These are phyloP conservation scores for Apteryx owenii DNA, from an alignment of 2,113 vertebrate genomes.

Conservation along the genomic window DNA sequence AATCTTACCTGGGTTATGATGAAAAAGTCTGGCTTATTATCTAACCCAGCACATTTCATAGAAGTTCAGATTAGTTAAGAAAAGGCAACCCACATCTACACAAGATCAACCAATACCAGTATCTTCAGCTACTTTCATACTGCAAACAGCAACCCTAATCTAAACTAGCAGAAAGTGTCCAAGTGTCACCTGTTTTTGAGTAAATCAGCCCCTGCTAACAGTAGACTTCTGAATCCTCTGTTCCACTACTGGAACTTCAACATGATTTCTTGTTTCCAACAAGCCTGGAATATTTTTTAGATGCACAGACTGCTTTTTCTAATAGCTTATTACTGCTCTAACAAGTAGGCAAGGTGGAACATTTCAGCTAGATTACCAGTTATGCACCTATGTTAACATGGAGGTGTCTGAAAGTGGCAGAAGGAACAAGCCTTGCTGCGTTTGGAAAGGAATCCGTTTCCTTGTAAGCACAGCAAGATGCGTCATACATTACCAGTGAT, in stretches of 20 bases:
- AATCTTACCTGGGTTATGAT: neutral
- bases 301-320: neutral
- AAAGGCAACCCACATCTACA: neutral
- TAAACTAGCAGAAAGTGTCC: neutral
- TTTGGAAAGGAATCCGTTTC: neutral
- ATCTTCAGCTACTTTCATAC: neutral
- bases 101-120: neutral
- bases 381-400: rapidly evolving
- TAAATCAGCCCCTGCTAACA: neutral
- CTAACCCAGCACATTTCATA: neutral
- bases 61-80: neutral
- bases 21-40: neutral
- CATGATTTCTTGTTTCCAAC: neutral
- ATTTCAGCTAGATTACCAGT: neutral
- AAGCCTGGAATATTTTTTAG: neutral
- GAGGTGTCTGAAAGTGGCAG: neutral
- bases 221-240: neutral
- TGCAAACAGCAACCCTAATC: neutral
- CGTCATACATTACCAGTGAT: constrained; percentile 88
- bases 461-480: neutral
- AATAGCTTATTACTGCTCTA: neutral
- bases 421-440: neutral
- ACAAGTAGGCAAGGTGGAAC: neutral
- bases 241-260: neutral
- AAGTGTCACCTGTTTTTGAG: neutral